Evolutionary conservation across 2,113 vertebrate species (phyloP).

Genomic region (Hippocampus barbouri): DNA sequence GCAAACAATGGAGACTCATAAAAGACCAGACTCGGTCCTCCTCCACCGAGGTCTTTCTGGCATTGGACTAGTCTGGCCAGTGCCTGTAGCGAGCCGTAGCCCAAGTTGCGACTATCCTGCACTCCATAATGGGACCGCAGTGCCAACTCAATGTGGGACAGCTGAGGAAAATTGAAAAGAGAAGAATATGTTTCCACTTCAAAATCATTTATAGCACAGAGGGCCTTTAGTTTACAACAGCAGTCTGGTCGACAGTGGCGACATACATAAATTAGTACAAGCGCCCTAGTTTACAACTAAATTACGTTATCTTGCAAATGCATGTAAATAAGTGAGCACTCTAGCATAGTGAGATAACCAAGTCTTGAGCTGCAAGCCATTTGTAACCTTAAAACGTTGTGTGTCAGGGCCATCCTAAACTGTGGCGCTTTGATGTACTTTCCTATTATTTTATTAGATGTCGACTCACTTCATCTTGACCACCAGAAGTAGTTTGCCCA

Average conservation of each 20-base stretch:
- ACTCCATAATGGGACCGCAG: constrained; percentile 69
- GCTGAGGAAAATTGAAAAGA: constrained; percentile 44
- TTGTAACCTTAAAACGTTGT: neutral
- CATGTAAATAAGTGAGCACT: too few species aligned
- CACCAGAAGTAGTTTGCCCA: constrained; percentile 36
- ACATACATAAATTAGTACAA: too few species aligned
- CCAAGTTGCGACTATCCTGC: constrained; percentile 69
- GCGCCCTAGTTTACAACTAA: too few species aligned
- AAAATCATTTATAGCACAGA: neutral
- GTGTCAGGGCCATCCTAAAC: neutral
- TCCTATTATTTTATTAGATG: neutral
- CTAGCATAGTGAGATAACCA: too few species aligned
- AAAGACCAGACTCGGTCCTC: constrained; percentile 48
- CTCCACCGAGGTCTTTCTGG: constrained; percentile 49
- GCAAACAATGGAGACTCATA: constrained; percentile 71
- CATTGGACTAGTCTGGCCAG: constrained; percentile 57
- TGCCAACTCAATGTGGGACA: constrained; percentile 64
- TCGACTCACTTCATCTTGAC: constrained; percentile 62
- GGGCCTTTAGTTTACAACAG: neutral
- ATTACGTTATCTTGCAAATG: too few species aligned
- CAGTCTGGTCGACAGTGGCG: neutral
- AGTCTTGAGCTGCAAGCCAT: neutral
- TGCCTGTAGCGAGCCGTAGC: constrained; percentile 61
- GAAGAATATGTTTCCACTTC: neutral
- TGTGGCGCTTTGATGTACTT: neutral